phyloP scores from a whole-genome alignment of 2,113 vertebrate genomes.

The Bothrops jararaca region DNA sequence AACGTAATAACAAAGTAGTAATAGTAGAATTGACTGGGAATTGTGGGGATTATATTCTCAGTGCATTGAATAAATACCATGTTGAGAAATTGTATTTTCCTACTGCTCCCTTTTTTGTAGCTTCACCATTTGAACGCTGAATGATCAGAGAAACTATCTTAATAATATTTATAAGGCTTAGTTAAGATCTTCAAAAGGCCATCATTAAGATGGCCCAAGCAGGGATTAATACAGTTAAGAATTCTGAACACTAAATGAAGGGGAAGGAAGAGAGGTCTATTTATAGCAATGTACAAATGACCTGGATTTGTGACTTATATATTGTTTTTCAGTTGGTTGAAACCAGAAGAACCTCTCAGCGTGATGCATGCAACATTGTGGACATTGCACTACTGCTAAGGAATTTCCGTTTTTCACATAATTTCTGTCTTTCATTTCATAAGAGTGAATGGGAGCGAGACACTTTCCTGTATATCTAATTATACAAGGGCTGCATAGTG shows the following conservation, averaged over 20 bases:
- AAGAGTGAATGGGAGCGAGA: background rate
- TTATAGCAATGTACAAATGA: background rate
- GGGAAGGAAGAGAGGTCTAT: background rate
- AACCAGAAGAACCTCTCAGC: background rate
- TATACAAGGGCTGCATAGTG: background rate
- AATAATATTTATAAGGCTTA: constrained; percentile 35
- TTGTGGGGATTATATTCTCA: background rate
- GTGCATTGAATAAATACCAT: background rate
- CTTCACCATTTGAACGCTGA: constrained; percentile 34
- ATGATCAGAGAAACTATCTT: constrained; percentile 17
- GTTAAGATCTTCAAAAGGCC: constrained; percentile 46
- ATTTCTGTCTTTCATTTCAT: background rate
- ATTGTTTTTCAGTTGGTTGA: background rate
- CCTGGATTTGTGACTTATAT: background rate
- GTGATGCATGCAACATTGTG: background rate
- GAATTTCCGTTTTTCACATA: background rate
- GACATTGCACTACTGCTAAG: background rate
- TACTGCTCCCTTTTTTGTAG: background rate
- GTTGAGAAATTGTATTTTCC: background rate
- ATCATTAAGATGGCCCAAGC: background rate
- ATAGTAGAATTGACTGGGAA: background rate
- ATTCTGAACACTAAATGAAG: background rate
- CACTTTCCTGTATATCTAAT: background rate
- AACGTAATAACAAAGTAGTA: background rate
- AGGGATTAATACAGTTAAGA: background rate